Percentiles rank a stretch among this genome's conserved stretches.
These are phyloP conservation scores for Martes flavigula DNA, from an alignment of 2,797 vertebrate genomes.

Conservation along the genomic window DNA sequence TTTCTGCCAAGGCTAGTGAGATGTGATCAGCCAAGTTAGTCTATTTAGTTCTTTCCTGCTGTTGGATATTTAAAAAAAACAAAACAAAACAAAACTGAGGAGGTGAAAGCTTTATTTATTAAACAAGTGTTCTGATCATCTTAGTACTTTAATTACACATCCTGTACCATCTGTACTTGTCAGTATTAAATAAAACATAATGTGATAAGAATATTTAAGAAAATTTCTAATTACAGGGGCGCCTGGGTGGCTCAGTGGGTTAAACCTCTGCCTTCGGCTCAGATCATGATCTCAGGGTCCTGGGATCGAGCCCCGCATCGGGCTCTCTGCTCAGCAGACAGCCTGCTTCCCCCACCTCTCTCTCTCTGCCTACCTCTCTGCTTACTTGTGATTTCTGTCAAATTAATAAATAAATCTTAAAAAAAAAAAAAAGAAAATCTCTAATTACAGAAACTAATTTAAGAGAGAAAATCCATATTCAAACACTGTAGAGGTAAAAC, in stretches of 20 bases:
- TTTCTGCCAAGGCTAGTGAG: background rate
- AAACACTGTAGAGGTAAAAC: background rate
- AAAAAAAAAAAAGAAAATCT: background rate
- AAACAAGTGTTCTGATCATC: background rate
- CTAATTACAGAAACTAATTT: conserved; percentile 19
- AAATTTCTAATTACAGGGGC: background rate
- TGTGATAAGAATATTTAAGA: background rate
- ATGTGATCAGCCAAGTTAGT: background rate
- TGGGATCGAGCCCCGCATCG: no score
- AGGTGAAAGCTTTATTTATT: background rate
- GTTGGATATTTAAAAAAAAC: background rate
- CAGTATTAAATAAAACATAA: background rate
- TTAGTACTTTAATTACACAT: conserved; percentile 21
- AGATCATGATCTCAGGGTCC: no score
- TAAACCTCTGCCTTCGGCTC: no score
- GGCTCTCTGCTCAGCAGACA: no score
- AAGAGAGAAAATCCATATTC: background rate
- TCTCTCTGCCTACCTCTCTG: no score
- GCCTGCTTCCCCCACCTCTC: no score
- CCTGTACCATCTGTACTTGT: background rate
- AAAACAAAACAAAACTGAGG: background rate
- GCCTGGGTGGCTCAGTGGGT: no score
- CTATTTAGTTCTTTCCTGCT: background rate
- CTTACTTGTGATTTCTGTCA: no score
- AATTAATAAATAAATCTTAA: no score